Percentiles rank a stretch among this genome's conserved stretches.
Evolutionary conservation across 2,113 vertebrate genomes (phyloP).

Genomic region (Melanerpes aurifrons): DNA sequence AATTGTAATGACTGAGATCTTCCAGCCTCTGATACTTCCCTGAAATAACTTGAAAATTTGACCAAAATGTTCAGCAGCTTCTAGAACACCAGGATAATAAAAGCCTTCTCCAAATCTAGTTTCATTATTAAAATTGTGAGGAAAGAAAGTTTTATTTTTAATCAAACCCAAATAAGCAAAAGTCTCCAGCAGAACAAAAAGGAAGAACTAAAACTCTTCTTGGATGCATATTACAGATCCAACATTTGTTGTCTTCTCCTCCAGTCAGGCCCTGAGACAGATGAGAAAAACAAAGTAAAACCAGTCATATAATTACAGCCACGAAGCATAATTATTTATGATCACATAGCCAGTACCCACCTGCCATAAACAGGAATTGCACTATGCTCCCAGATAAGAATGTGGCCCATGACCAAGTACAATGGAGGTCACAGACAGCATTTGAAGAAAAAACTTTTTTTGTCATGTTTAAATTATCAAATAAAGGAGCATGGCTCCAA

Average conservation of each 20-base stretch:
- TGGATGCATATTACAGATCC: neutral
- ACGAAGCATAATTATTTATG: neutral
- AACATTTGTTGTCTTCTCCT: neutral
- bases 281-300: neutral
- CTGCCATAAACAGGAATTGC: neutral
- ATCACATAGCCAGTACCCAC: neutral
- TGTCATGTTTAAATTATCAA: neutral
- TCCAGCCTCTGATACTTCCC: neutral
- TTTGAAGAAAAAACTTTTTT: neutral
- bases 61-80: neutral
- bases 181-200: neutral
- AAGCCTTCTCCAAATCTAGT: neutral
- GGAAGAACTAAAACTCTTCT: neutral
- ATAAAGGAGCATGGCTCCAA: neutral
- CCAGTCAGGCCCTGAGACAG: neutral
- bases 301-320: neutral
- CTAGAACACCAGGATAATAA: neutral
- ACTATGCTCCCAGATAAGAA: neutral
- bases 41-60: neutral
- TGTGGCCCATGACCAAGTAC: neutral
- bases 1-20: neutral
- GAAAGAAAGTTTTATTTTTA: neutral
- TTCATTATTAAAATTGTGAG: neutral
- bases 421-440: neutral
- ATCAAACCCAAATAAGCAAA: neutral